Evolutionary conservation across 2,888 invertebrate species (phyloP).

Genomic region (Pachymerium ferrugineum): DNA sequence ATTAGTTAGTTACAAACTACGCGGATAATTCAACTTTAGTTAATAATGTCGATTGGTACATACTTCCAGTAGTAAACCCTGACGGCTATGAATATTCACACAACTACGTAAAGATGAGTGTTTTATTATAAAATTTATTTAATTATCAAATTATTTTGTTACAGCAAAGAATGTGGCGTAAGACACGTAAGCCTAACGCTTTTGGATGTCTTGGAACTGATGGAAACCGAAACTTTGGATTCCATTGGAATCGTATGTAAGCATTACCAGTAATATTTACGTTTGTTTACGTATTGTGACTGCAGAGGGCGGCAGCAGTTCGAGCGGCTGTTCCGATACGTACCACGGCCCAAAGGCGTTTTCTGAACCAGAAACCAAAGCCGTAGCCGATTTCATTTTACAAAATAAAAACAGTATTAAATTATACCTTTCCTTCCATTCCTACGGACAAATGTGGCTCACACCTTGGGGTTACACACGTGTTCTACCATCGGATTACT

Average conservation of each 20-base stretch:
- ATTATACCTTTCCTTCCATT: slow-evolving; percentile 67
- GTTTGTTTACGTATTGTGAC: neutral
- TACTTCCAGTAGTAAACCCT: slow-evolving; percentile 65
- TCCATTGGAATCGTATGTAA: slow-evolving; percentile 58
- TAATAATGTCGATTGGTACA: slow-evolving; percentile 61
- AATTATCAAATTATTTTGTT: neutral
- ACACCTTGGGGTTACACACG: slow-evolving; percentile 74
- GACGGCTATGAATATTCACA: slow-evolving; percentile 86
- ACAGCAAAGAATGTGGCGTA: slow-evolving; percentile 70
- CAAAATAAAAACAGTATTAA: slow-evolving; percentile 53
- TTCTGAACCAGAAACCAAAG: slow-evolving; percentile 66
- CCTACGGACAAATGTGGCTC: slow-evolving; percentile 73
- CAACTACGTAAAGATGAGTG: slow-evolving; percentile 45
- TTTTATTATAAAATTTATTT: neutral
- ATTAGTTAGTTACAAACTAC: slow-evolving; percentile 28
- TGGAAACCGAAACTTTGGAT: slow-evolving; percentile 68
- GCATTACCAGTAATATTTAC: neutral
- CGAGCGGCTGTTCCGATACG: slow-evolving; percentile 54
- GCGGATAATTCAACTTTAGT: slow-evolving; percentile 46
- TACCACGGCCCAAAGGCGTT: slow-evolving; percentile 61
- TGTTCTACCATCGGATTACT: slow-evolving; percentile 42
- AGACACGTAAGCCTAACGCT: slow-evolving; percentile 57
- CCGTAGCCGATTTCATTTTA: slow-evolving; percentile 58
- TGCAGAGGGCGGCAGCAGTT: slow-evolving; percentile 51
- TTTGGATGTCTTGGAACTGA: slow-evolving; percentile 65